Evolutionary conservation across 2,113 vertebrate species (phyloP).

Genomic region (Brachyhypopomus occidentalis): DNA sequence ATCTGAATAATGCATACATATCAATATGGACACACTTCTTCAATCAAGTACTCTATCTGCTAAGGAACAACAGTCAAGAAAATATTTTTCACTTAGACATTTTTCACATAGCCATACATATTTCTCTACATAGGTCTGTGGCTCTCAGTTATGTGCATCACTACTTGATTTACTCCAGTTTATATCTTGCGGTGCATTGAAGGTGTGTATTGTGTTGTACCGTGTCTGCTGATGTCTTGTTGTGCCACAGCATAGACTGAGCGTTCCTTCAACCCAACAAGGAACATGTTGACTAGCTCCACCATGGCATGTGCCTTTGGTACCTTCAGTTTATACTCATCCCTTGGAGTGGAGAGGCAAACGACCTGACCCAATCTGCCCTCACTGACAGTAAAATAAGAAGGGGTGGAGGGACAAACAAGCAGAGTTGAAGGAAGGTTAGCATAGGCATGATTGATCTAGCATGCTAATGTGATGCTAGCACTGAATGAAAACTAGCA

Average conservation of each 20-base stretch:
- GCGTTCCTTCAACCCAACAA: constrained; percentile 83
- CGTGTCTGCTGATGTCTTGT: constrained; percentile 73
- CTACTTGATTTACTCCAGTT: no score
- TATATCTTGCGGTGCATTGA: background rate
- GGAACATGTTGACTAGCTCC: constrained; percentile 77
- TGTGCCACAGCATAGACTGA: constrained; percentile 80
- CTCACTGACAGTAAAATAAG: constrained; percentile 66
- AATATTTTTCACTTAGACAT: no score
- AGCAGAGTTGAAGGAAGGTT: background rate
- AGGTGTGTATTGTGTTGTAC: constrained; percentile 48
- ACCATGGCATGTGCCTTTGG: constrained; percentile 73
- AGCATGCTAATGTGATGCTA: background rate
- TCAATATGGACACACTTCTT: no score
- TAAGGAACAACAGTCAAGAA: no score
- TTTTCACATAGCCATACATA: no score
- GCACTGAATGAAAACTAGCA: background rate
- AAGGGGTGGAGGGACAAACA: background rate
- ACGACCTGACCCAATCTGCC: constrained; percentile 70
- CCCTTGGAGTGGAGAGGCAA: constrained; percentile 76
- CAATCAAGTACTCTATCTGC: no score
- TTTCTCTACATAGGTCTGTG: no score
- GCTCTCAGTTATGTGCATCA: background rate
- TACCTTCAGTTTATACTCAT: constrained; percentile 80
- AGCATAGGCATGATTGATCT: background rate
- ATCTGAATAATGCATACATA: no score